phyloP scores from a whole-genome alignment of 1,140 invertebrate species.

The Apis laboriosa region DNA sequence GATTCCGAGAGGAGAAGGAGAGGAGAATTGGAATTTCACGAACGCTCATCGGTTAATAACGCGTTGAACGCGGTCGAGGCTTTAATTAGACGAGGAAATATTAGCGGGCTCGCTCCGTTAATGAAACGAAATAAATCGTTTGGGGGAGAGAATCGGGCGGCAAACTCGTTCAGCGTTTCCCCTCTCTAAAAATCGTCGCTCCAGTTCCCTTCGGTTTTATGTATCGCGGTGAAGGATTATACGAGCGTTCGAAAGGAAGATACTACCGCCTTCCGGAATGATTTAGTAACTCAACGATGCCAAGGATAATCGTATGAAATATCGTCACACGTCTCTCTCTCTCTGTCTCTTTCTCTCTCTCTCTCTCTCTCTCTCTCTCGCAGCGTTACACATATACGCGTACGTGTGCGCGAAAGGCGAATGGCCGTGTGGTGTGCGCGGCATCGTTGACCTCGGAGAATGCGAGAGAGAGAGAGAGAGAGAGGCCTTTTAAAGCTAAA shows the following conservation, averaged over 20 bases:
- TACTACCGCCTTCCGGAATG: slow-evolving; percentile 44
- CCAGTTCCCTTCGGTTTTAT: slow-evolving; percentile 47
- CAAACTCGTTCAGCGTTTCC: too few species aligned
- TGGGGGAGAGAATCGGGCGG: too few species aligned
- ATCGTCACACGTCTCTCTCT: slow-evolving; percentile 22
- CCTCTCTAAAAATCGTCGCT: background rate
- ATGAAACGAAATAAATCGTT: too few species aligned
- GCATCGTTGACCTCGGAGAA: slow-evolving; percentile 60
- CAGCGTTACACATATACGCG: slow-evolving; percentile 19
- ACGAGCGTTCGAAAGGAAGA: slow-evolving; percentile 30
- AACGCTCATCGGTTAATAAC: background rate
- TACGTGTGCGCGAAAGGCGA: slow-evolving; percentile 9
- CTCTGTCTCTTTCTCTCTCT: too few species aligned
- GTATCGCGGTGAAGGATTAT: slow-evolving; percentile 50
- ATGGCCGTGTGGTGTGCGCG: slow-evolving; percentile 41
- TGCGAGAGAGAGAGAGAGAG: slow-evolving; percentile 11
- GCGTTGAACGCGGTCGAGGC: too few species aligned
- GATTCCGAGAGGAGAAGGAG: background rate
- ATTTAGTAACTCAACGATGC: slow-evolving; percentile 61
- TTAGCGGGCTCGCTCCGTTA: too few species aligned
- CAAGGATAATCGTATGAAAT: slow-evolving; percentile 65
- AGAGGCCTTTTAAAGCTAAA: slow-evolving; percentile 33
- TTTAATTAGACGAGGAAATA: too few species aligned
- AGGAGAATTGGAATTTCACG: background rate
- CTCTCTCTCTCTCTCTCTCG: background rate